Base-by-base conservation (phyloP, 2,888 invertebrate species). In the Tetranychus truncatus region DNA sequence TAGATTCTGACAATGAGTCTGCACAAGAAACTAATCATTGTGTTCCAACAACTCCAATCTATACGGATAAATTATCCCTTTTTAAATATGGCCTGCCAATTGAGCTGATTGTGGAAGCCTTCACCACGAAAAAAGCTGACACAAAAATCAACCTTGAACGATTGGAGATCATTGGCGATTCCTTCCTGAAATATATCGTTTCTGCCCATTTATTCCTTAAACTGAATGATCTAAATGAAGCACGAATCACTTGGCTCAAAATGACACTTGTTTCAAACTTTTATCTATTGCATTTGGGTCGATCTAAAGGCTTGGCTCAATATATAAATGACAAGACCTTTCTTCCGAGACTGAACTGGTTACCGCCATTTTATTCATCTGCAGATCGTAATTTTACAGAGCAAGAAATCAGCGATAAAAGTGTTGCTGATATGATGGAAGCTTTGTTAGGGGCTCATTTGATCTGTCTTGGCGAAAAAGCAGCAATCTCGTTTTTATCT, bases 81-180 rank as follows among this genome's bases (percentile, higher is more conserved):
- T 55, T 15, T 6, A 55, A 55, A 55, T 55, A 55, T 55, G 55
- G 55, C 55, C 76, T 74, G 4, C 45, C 69, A 69, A 24, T 74
- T 15, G 66, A 73, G 69, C 9, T 69, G n/a, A 65, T 76, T 21
- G 71, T 81, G 8, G 82, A 86, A 81, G 89, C 91, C 0, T 81
- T 93, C 1, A 91, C 91, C 0, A 86, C 89, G 1, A 87, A 88
- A 45, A 87, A 87, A 76, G 87, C 89, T 0, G 85, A 88, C 77
- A 93, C 95, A 80, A 86, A 86, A 5, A 88, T 92, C 78, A 87
- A 91, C 81, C 82, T 91, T 79, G 95, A 95, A 81, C 84, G 92
- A 1, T 84, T 89, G 18, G 94, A 95, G 83, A 91, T 91, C 0
- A 85, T 95, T 4, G 95, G 95, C 0, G 94, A 95, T 82, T 89